Conservation (phyloP, 2,888 invertebrate species). For the Meandrusa payeni region DNA sequence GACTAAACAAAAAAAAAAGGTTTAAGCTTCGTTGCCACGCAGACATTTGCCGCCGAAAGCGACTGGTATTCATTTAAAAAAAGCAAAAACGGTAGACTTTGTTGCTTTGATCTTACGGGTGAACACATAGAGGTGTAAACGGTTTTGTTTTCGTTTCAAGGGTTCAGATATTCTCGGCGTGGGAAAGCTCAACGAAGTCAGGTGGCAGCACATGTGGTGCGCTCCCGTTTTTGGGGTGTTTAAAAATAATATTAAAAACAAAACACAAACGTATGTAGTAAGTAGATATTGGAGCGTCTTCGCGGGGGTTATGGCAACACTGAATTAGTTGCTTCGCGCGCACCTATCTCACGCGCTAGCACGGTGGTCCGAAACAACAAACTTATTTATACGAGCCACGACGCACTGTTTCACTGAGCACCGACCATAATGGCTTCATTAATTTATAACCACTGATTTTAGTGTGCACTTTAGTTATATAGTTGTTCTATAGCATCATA, state of each 20-base stretch:
- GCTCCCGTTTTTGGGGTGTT: constrained; percentile 66
- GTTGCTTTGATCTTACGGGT: constrained; percentile 39
- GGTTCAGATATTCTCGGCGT: constrained; percentile 59
- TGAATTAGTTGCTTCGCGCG: constrained; percentile 26
- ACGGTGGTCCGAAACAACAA: constrained; percentile 74
- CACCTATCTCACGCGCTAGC: constrained; percentile 36
- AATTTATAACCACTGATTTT: constrained; percentile 15
- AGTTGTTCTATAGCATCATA: constrained; percentile 8
- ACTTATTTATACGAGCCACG: constrained; percentile 40
- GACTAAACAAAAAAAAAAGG: constrained; percentile 73
- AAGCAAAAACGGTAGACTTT: constrained; percentile 37
- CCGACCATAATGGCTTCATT: constrained; percentile 10
- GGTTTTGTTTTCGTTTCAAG: constrained; percentile 60
- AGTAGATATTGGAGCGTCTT: constrained; percentile 48
- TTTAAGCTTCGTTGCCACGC: constrained; percentile 62
- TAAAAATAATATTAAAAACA: constrained; percentile 75
- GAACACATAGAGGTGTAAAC: constrained; percentile 46
- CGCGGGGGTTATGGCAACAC: constrained; percentile 62
- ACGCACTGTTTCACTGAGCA: not conserved
- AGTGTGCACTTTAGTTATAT: constrained; percentile 7
- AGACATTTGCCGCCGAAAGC: constrained; percentile 71
- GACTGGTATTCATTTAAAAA: constrained; percentile 40
- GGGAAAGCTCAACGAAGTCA: constrained; percentile 75
- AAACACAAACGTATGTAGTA: constrained; percentile 60
- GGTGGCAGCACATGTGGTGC: constrained; percentile 76